These are phyloP conservation scores for Coelinius sp. DNA, from an alignment of 2,888 invertebrate species.

Conservation along the genomic window DNA sequence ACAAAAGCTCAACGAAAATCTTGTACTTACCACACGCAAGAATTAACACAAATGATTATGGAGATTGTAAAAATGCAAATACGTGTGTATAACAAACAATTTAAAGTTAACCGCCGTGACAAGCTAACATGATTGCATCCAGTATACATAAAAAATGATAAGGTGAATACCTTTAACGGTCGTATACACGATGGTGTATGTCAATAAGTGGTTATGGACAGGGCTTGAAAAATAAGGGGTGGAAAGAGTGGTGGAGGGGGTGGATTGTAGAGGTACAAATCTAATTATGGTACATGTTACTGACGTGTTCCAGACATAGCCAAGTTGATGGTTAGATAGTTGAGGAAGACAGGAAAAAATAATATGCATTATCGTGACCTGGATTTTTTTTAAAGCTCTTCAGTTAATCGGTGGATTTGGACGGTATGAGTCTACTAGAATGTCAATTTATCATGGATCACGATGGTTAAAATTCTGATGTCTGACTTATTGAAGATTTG, in stretches of 20 bases:
- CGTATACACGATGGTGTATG: constrained; percentile 31
- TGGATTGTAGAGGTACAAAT: constrained; percentile 47
- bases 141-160: constrained; percentile 16
- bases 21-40: too few species aligned
- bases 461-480: too few species aligned
- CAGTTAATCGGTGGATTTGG: background rate
- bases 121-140: constrained; percentile 10
- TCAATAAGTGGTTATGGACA: constrained; percentile 46
- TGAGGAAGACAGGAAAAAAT: constrained; percentile 14
- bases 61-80: background rate
- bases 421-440: background rate
- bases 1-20: too few species aligned
- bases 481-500: too few species aligned
- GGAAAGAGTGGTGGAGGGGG: constrained; percentile 17
- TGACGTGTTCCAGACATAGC: constrained; percentile 58
- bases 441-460: too few species aligned
- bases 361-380: constrained; percentile 16
- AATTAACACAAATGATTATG: background rate
- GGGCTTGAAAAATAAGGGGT: background rate
- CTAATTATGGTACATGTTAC: constrained; percentile 56
- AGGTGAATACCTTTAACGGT: constrained; percentile 24
- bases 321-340: constrained; percentile 34
- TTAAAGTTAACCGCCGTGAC: constrained; percentile 3
- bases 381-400: background rate
- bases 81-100: background rate